Evolutionary conservation across 2,888 invertebrate genomes (phyloP).

Genomic region (Ephialtes manifestator): DNA sequence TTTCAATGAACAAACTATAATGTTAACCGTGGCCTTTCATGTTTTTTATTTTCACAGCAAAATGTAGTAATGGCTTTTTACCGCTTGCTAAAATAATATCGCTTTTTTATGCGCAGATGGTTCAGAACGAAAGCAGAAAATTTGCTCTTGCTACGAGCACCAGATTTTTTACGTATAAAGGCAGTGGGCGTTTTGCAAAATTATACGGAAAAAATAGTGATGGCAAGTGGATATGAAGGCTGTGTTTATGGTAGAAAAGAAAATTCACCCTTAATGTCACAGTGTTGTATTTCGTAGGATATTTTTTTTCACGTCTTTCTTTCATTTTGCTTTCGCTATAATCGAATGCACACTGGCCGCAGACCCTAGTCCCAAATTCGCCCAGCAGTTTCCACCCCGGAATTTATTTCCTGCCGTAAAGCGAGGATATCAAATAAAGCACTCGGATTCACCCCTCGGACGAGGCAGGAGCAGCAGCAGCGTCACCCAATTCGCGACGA

Average conservation of each 20-base stretch:
- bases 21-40: too few species aligned
- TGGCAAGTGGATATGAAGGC: not conserved
- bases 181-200: not conserved
- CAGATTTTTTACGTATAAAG: not conserved
- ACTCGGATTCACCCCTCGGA: constrained; percentile 27
- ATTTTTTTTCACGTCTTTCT: constrained; percentile 13
- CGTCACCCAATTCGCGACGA: constrained; percentile 62
- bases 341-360: constrained; percentile 12
- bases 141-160: not conserved
- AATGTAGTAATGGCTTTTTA: too few species aligned
- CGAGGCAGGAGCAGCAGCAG: constrained; percentile 51
- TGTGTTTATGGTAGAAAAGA: not conserved
- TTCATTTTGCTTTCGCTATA: constrained; percentile 22
- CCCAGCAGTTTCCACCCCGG: not conserved
- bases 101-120: not conserved
- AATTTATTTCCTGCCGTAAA: constrained; percentile 39
- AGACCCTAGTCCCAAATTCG: not conserved
- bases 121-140: not conserved
- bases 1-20: too few species aligned
- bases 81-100: too few species aligned
- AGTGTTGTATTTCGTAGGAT: not conserved
- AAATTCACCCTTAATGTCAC: not conserved
- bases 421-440: constrained; percentile 50
- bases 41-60: too few species aligned
- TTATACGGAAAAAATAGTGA: constrained; percentile 10